Conservation (phyloP, 2,797 vertebrate species). For the Euphonia xanthogaster region DNA sequence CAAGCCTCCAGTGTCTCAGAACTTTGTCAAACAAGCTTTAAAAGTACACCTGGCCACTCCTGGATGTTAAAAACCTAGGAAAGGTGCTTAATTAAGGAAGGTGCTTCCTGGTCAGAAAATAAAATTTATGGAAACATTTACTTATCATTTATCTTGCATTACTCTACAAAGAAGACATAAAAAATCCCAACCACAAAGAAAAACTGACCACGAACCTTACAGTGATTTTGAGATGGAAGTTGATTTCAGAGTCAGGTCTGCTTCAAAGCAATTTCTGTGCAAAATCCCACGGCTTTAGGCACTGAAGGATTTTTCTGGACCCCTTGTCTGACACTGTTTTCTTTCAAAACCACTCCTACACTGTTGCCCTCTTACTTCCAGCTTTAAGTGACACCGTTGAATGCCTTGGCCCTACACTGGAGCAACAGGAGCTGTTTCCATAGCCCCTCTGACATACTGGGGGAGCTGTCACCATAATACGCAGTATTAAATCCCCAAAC, state of each 20-base stretch:
- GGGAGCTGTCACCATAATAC: neutral
- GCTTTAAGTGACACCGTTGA: neutral
- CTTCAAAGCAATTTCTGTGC: neutral
- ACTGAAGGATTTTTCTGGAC: accelerated
- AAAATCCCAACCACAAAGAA: neutral
- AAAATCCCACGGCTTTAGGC: neutral
- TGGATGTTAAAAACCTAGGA: accelerated
- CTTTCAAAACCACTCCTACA: neutral
- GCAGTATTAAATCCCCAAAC: neutral
- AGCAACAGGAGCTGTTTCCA: neutral
- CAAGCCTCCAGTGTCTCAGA: neutral
- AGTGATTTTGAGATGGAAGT: neutral
- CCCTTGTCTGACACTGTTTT: neutral
- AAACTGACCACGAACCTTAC: neutral
- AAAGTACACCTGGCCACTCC: neutral
- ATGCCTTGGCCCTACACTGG: neutral
- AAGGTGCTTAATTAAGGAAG: neutral
- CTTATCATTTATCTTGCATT: neutral
- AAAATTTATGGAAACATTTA: neutral
- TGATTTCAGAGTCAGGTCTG: neutral
- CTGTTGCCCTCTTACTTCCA: neutral
- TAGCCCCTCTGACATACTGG: neutral
- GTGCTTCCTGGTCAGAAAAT: neutral
- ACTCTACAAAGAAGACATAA: neutral
- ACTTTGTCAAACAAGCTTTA: neutral